Base-by-base conservation (phyloP, 1,140 invertebrate species). In the Pseudobourletiella spinata region DNA sequence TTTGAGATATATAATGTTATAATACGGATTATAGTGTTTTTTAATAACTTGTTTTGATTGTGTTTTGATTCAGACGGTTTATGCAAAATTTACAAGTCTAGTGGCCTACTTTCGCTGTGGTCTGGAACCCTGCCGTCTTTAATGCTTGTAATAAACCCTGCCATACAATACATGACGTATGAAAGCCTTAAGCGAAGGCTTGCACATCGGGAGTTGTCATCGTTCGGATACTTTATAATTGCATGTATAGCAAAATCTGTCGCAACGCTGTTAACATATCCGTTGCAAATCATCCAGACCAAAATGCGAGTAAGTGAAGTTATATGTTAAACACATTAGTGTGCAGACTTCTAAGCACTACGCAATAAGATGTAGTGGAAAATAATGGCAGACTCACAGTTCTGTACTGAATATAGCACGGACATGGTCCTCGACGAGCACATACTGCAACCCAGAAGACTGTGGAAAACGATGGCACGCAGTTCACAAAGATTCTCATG, bases 141-240 rank as follows among this genome's bases (percentile, higher is more conserved):
- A 11, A 76, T 94, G 55, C 76, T 95, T 8, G 87, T 91, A 2
- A 80, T 82, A 14, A 95, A 95, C 79, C 91, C 91, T 32, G 88
- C 90, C 0, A 84, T 94, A 55, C 90, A 94, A 73, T 93, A 94
- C 74, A 91, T 91, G 83, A 83, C 88, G 35, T 95, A 94, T 75
- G 91, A 94, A 74, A 75, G 82, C 46, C 74, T 94, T 0, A 95
- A 95, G 74, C 77, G 88, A 58, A 78, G 79, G 66, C 64, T 84
- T 15, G 72, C 70, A 11, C 51, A 66, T 20, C 61, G 76, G 72
- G 76, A 82, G 61, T 72, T 83, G 26, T 75, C 79, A 42, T 79
- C 81, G 6, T 68, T 80, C 60, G 59, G 78, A 50, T 82, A 80
- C 70, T 84, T 86, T 72, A 42, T 80, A 1, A 78, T 88, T 20